A percentile compares a stretch with the other conserved stretches of the same genome.
Conservation (phyloP, 2,888 invertebrate species). For the Hypolimnas misippus region DNA sequence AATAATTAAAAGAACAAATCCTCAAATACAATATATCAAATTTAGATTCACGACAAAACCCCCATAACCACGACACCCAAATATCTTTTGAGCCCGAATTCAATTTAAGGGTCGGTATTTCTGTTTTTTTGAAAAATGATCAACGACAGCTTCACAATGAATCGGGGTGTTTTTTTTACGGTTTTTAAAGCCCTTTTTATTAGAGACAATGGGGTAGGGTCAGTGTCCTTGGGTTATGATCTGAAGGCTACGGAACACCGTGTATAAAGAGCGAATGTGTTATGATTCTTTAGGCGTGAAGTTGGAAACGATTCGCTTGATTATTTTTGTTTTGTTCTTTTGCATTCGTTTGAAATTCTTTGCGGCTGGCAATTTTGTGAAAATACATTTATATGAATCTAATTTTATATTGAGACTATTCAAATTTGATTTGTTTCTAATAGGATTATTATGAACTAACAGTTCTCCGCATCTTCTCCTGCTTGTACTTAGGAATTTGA, state of each 20-base stretch:
- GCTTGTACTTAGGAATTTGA: no score
- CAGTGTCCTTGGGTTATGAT: slow-evolving; percentile 58
- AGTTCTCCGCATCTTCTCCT: no score
- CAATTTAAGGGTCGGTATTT: slow-evolving; percentile 65
- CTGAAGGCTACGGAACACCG: slow-evolving; percentile 27
- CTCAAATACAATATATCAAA: no score
- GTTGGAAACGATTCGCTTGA: not conserved
- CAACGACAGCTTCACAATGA: slow-evolving; percentile 79
- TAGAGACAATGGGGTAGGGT: slow-evolving; percentile 72
- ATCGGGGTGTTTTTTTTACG: slow-evolving; percentile 59
- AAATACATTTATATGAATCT: no score
- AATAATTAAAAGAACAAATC: no score
- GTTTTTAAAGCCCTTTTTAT: slow-evolving; percentile 56
- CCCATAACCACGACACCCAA: slow-evolving; percentile 41
- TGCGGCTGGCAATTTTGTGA: no score
- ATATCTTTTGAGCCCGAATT: slow-evolving; percentile 57
- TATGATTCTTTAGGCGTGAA: not conserved
- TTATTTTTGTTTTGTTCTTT: not conserved
- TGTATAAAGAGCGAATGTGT: not conserved
- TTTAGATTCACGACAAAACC: no score
- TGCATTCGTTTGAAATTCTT: no score
- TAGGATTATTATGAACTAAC: no score
- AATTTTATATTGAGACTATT: no score
- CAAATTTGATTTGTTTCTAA: no score
- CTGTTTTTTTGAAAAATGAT: slow-evolving; percentile 80